These are phyloP conservation scores for Diuraphis noxia DNA, from an alignment of 1,140 invertebrate species.

Conservation along the genomic window DNA sequence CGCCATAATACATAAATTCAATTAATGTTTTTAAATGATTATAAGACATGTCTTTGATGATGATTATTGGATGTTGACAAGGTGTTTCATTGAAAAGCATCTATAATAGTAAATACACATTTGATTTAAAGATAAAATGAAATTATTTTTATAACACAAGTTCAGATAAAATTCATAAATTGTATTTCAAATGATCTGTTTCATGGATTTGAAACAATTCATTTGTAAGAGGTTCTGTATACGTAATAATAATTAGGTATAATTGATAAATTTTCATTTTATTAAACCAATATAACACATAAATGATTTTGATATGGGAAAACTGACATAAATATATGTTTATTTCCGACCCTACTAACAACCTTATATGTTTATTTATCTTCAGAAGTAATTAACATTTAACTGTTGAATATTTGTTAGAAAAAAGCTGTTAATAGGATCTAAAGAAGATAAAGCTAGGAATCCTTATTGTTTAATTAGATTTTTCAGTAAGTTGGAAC, in stretches of 20 bases:
- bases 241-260: not conserved
- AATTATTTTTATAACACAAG: not conserved
- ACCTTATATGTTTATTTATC: no score
- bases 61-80: conserved; percentile 87
- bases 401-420: no score
- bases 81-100: conserved; percentile 81
- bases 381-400: no score
- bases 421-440: no score
- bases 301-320: no score
- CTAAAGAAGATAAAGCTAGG: no score
- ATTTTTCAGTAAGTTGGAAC: no score
- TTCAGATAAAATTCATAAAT: not conserved
- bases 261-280: not conserved
- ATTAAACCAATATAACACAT: not conserved
- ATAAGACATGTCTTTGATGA: conserved; percentile 85
- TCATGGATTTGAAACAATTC: not conserved
- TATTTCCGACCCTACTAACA: no score
- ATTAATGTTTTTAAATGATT: conserved; percentile 84
- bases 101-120: conserved; percentile 61
- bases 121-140: not conserved
- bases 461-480: no score
- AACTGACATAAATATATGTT: no score
- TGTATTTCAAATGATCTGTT: not conserved
- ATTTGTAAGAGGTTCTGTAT: not conserved
- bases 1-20: conserved; percentile 90